Conservation (phyloP, 2,113 vertebrate species). For the Neodon shergylaensis region DNA sequence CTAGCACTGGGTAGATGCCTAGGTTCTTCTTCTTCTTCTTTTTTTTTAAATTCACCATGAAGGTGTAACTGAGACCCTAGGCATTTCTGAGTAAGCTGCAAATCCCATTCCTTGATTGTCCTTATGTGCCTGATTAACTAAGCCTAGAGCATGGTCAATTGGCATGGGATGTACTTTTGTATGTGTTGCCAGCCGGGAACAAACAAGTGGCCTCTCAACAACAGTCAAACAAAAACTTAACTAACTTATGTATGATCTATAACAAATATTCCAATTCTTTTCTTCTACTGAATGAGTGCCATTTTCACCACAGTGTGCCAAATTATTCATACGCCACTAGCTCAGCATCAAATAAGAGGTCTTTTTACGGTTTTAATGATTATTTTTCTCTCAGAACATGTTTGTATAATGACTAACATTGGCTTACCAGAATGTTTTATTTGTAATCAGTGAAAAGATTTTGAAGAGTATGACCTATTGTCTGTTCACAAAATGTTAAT, state of each 20-base stretch:
- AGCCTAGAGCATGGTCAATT: accelerated
- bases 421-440: background rate
- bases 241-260: accelerated
- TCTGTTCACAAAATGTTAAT: background rate
- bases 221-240: background rate
- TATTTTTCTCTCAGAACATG: background rate
- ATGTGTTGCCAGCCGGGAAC: no score
- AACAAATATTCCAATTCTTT: background rate
- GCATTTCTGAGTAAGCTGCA: background rate
- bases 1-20: no score
- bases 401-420: background rate
- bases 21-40: background rate
- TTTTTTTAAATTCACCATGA: background rate
- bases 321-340: no score
- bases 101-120: background rate
- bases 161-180: no score
- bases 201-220: no score
- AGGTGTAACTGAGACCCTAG: background rate
- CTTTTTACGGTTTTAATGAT: background rate
- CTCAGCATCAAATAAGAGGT: background rate
- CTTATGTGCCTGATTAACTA: background rate
- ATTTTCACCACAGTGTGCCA: background rate
- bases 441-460: background rate
- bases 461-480: background rate
- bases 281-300: no score